Base-by-base conservation (phyloP, 2,113 vertebrate species). In the Brachypodius melanocephalos region DNA sequence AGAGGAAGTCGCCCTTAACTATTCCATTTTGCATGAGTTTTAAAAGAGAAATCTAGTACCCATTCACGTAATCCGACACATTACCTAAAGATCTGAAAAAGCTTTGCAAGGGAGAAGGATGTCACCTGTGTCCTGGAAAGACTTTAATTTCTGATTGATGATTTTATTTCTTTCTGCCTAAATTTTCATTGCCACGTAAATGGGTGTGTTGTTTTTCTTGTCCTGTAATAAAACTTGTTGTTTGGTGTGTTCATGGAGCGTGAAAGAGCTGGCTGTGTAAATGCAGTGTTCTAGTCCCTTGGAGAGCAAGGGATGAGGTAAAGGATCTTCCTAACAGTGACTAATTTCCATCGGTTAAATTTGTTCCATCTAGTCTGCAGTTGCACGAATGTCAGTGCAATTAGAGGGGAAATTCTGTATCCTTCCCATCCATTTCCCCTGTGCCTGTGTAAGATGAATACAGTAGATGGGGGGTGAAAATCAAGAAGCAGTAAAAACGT, bases 91-190 rank as follows among this genome's bases (percentile, higher is more conserved):
- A 77, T 80, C 40, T 93, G 69, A 95, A 93, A 71, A 80, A 93
- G 32, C 72, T 88, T 83, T 85, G 28, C 68, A 86, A 88, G 57
- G 85, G 61, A 80, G 90, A 85, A 94, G 94, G 95, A 96, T 97
- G 96, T 96, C 94, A 94, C 93, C 92, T 95, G 93, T 95, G 95
- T 97, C 93, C 93, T 96, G 95, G 90, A 87, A 86, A 86, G 91
- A 88, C 52, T 69, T 77, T 38, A 45, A 48, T 62, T 96, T 93
- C 49, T 85, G 54, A 34, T 78, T 25, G 38, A 29, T 80, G 43
- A 21, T 48, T 78, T 75, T 52, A 31, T 86, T 92, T 92, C 48
- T 84, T 92, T 59, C 58, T 90, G 28, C 75, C 28, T 91, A 14
- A 67, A 38, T 77, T 83, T 88, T 76, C 43, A n/a, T 80, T 96